Conservation (phyloP, 2,797 vertebrate species). For the Anas acuta region DNA sequence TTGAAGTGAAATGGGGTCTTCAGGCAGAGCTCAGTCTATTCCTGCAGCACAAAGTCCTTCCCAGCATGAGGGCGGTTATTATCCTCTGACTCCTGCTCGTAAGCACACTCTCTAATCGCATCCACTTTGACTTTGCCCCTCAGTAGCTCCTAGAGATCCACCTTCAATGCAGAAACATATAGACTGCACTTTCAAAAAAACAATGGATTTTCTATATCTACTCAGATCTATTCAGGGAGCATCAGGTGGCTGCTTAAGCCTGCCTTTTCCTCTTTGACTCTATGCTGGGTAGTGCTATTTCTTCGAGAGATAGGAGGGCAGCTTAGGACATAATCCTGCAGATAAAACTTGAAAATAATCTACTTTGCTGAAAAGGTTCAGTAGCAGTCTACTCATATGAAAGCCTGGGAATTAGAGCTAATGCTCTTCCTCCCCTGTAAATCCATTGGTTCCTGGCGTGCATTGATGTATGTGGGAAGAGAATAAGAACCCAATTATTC, state of each 20-base stretch:
- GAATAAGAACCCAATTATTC: background rate
- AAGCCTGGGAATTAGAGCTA: background rate
- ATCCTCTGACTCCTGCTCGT: background rate
- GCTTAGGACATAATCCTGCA: background rate
- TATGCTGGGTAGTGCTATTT: background rate
- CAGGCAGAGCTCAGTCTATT: background rate
- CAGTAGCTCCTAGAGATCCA: background rate
- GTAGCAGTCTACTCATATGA: background rate
- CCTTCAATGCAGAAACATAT: background rate
- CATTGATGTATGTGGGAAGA: background rate
- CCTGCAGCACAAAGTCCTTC: background rate
- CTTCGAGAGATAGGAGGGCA: background rate
- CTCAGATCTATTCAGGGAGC: background rate
- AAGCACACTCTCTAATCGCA: background rate
- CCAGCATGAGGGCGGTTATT: background rate
- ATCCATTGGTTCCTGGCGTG: background rate
- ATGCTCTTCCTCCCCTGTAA: background rate
- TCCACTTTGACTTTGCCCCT: background rate
- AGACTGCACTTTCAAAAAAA: background rate
- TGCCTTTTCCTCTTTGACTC: background rate
- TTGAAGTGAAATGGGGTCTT: background rate
- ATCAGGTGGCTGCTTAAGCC: background rate
- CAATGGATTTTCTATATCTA: background rate
- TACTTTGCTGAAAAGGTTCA: background rate
- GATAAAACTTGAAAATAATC: slow-evolving; percentile 5